Evolutionary conservation across 2,797 vertebrate species (phyloP), one percentile per base, ranked within the genome.

Genomic region (Typhlichthys eigenmanni): DNA sequence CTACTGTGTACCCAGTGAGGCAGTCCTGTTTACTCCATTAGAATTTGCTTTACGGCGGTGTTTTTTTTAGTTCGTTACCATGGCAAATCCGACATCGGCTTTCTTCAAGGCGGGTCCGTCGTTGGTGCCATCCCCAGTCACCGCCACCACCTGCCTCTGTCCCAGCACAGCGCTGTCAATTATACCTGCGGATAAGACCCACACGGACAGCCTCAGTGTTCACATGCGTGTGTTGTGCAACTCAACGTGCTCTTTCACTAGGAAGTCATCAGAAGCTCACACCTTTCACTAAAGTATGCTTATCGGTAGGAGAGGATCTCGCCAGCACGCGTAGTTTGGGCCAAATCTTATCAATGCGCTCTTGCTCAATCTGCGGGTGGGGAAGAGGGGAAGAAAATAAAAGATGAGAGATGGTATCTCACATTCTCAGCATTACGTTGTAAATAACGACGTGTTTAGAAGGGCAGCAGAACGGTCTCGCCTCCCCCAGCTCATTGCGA

Each of bases 31-130:
- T 43, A 43, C 9, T 43, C 38, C 38, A 43, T 43, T 43, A 43
- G 8, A 43, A 7, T 43, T 7, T 8, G 38, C 38, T 43, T 43
- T 43, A 43, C 9, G 8, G 38, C 9, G 8, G 38, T 9, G 38
- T 10, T 43, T 29, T 4, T 29, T 29, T 29, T 43, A 43, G 38
- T 43, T 43, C 2, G 2, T 76, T 95, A 99, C 97, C 97, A 99
- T 99, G 68, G 97, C 97, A 76, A 99, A 99, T 77, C 97, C 97
- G 74, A 99, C 97, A 12, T 99, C 97, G 0, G 97, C 97, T 85
- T 99, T 99, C 90, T 99, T 98, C 76, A 99, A 92, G 0, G 97
- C 97, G n/a, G 97, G 97, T 13, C 97, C 97, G 1, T 99, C 97
- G 1, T 99, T 99, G 69, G 97, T 98, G 71, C 97, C 97, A 0